Evolutionary conservation across 2,113 vertebrate genomes (phyloP).

Genomic region (Columba janthina): DNA sequence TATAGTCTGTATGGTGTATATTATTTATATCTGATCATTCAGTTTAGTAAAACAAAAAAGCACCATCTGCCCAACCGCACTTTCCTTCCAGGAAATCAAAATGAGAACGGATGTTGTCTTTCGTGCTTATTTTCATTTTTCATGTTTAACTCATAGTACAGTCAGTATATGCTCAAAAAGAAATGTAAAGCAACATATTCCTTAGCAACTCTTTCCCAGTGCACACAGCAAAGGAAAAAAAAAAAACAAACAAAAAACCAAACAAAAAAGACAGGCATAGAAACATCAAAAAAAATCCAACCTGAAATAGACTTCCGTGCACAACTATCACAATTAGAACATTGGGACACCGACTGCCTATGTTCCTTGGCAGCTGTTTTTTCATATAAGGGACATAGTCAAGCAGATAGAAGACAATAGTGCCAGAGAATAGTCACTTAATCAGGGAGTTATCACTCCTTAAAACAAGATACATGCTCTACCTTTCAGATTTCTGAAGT

Average conservation of each 20-base stretch:
- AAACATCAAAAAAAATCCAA: neutral
- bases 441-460: neutral
- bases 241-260: too few relatives aligned
- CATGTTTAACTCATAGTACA: constrained; percentile 61
- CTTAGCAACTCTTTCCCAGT: neutral
- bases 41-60: constrained; percentile 75
- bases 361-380: neutral
- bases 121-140: constrained; percentile 70
- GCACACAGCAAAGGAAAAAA: neutral
- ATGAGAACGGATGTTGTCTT: constrained; percentile 83
- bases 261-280: neutral
- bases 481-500: neutral
- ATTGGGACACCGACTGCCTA: neutral
- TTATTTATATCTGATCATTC: constrained; percentile 71
- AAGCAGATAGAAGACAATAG: neutral
- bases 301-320: neutral
- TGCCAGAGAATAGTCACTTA: neutral
- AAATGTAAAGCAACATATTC: neutral
- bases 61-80: constrained; percentile 78
- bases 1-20: neutral
- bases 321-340: neutral
- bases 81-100: constrained; percentile 82
- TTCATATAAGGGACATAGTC: neutral
- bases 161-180: constrained; percentile 23
- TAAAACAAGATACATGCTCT: neutral